Evolutionary conservation across 2,888 invertebrate species (phyloP), one percentile per base, ranked within the genome.

Genomic region (Diadegma fenestrale): DNA sequence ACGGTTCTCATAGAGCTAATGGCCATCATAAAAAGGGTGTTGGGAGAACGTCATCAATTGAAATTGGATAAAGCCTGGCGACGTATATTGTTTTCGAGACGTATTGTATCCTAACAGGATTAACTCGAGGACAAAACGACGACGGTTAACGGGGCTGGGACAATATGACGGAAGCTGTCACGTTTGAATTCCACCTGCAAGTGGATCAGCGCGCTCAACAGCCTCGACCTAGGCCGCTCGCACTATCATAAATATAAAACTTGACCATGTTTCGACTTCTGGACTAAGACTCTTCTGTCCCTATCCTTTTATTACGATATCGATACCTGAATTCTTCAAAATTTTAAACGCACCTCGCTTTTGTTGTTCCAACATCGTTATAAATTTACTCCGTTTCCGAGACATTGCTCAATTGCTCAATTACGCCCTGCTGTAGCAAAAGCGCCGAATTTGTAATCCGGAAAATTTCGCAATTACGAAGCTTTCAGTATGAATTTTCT

Each of bases 81-180:
- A 78, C 78, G 84, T 84, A 76, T 69, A 87, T 88, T 89, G 88
- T 90, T 89, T n/a, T 89, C 86, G 78, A 64, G 71, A 58, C 79
- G 26, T 69, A 87, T 87, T 89, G 88, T 85, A 30, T 10, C 26
- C 82, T 88, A 89, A 90, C 83, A 82, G 87, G 88, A 88, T 89
- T 89, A 88, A 78, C 61, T 71, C 79, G 78, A 64, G 68, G 64
- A 79, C 68, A 61, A 75, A 45, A 73, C 66, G 26, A 73, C 66
- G 26, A 14, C n/a, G 30, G 41, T 17, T n/a, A 68, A 51, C 71
- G 48, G 85, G 71, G 61, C 68, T 33, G 14, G 41, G 51, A 1
- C 71, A 58, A 22, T 26, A 43, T 33, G 37, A 68, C 45, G 69
- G 26, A 45, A 75, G 33, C 71, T 69, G 77, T 76, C 78, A 73